phyloP scores from a whole-genome alignment of 2,888 invertebrate genomes.

The Drosophila ezoana region DNA sequence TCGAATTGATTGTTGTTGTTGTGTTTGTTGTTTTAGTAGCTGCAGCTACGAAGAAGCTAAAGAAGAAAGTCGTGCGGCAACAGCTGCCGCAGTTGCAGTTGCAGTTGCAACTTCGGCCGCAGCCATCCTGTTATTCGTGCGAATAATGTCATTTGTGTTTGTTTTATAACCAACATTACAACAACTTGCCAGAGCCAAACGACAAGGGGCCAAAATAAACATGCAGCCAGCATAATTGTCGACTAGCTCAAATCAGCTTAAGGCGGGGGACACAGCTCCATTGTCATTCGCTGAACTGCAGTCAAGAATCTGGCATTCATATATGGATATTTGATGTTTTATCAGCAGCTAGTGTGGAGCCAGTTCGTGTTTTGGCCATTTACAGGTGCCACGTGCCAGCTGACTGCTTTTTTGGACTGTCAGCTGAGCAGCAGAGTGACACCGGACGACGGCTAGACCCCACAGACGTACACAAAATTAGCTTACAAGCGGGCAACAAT shows the following conservation, averaged over 20 bases:
- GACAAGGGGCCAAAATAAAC: slow-evolving; percentile 48
- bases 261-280: slow-evolving; percentile 2
- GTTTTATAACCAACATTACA: slow-evolving; percentile 76
- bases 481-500: slow-evolving; percentile 16
- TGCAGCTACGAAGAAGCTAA: slow-evolving; percentile 50
- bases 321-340: neutral
- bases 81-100: slow-evolving; percentile 62
- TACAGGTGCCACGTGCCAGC: slow-evolving; percentile 29
- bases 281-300: neutral
- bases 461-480: slow-evolving; percentile 37
- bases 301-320: slow-evolving; percentile 26
- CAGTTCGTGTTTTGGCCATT: slow-evolving; percentile 8
- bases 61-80: slow-evolving; percentile 75
- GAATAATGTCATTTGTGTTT: slow-evolving; percentile 81
- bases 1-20: slow-evolving; percentile 68
- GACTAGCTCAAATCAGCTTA: slow-evolving; percentile 17
- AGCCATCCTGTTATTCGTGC: slow-evolving; percentile 73
- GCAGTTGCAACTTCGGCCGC: slow-evolving; percentile 37
- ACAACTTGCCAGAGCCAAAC: slow-evolving; percentile 57
- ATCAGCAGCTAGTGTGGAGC: neutral
- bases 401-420: slow-evolving; percentile 28
- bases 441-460: slow-evolving; percentile 21
- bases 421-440: slow-evolving; percentile 17
- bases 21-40: slow-evolving; percentile 19
- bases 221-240: slow-evolving; percentile 57